Evolutionary conservation across 92 coral and sea anemone species (phyloP), one percentile per base, ranked within the genome.

Genomic region (Paragorgia papillata): DNA sequence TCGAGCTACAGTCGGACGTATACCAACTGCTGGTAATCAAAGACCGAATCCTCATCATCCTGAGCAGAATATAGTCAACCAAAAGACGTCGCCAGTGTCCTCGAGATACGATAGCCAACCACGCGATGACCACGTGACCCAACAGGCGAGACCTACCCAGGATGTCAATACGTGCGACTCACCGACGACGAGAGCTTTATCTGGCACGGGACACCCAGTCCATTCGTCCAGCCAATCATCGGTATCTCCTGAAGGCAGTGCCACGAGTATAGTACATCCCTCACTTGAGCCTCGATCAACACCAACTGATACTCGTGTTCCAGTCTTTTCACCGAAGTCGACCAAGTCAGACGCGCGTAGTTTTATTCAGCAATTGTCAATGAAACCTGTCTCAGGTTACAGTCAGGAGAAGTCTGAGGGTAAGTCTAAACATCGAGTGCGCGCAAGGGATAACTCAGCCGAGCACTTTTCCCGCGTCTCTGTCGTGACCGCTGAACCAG

Each of bases 311-410:
- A 46, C 7, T 46, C 53, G n/a, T 7, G 17, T 18, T 0, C 15
- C 24, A 12, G 76, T 69, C 0, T 17, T 32, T 48, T 51, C 59
- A 6, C 60, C 61, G 12, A 33, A 31, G 30, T 66, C 55, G 6
- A 35, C 73, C 14, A 63, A 39, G 14, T 26, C 59, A 2, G 58
- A 41, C 31, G 13, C 75, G 9, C 75, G 9, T 30, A 43, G 35
- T 68, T 68, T 68, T 59, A 26, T 68, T 37, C 58, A 46, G 15
- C 75, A 46, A n/a, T 57, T 48, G 13, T 68, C 75, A 39, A 1
- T 30, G 20, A 66, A 66, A 37, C 33, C 30, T 39, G 39, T 62
- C 24, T 13, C 68, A 2, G 40, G 19, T 18, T 31, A 62, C 20
- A 31, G 20, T 18, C 68, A 62, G 2, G 41, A 48, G 9, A 25